phyloP scores from a whole-genome alignment of 2,888 invertebrate species.

The Entomobrya proxima region DNA sequence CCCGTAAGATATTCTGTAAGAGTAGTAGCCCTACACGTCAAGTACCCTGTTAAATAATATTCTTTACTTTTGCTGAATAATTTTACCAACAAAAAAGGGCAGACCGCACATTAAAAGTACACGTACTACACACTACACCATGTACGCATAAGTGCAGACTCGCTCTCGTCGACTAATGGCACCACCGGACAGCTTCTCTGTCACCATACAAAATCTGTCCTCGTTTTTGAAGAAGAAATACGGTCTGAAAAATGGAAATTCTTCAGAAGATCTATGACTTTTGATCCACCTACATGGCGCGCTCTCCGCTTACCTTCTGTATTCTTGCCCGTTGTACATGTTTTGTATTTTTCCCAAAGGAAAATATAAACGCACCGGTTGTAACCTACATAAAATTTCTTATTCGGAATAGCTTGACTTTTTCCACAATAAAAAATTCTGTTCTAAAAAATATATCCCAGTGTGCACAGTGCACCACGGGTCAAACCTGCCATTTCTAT shows the following conservation, averaged over 20 bases:
- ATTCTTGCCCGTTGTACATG: not conserved
- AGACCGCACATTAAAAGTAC: slow-evolving; percentile 1
- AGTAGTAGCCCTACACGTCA: not conserved
- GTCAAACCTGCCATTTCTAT: not conserved
- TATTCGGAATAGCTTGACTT: too few relatives aligned
- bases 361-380: not conserved
- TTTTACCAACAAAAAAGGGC: not conserved
- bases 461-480: not conserved
- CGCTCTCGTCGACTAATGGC: slow-evolving; percentile 7
- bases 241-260: slow-evolving; percentile 29
- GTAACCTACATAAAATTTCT: too few relatives aligned
- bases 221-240: not conserved
- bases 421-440: too few relatives aligned
- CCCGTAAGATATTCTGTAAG: too few relatives aligned
- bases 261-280: slow-evolving; percentile 16
- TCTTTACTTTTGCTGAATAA: slow-evolving; percentile 25
- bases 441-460: too few relatives aligned
- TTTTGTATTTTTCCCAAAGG: not conserved
- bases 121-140: not conserved
- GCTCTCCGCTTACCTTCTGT: not conserved
- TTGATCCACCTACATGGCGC: slow-evolving; percentile 32
- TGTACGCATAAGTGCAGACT: not conserved
- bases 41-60: slow-evolving; percentile 21
- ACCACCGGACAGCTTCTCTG: slow-evolving; percentile 57
- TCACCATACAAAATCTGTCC: slow-evolving; percentile 38